phyloP scores from a whole-genome alignment of 2,888 invertebrate species.

The Rapana venosa region DNA sequence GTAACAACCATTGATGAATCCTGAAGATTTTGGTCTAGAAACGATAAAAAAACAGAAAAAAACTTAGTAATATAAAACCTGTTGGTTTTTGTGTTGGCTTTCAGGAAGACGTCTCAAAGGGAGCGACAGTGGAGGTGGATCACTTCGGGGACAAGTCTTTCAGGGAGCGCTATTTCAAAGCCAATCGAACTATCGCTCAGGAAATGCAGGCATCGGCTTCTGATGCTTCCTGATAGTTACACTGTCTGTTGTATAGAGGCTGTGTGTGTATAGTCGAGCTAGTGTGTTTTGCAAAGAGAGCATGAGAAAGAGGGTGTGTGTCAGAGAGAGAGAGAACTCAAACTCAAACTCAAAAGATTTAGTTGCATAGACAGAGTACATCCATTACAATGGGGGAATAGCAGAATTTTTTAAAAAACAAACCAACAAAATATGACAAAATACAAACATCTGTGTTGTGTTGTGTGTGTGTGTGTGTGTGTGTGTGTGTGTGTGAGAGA shows the following conservation, averaged over 20 bases:
- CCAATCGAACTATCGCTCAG: conserved; percentile 7
- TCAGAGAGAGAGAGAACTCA: background rate
- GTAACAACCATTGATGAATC: too few species aligned
- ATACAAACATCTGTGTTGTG: too few species aligned
- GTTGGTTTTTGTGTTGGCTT: background rate
- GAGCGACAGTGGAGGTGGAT: conserved; percentile 47
- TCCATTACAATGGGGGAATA: too few species aligned
- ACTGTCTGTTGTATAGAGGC: background rate
- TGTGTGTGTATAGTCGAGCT: background rate
- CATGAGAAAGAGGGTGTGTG: background rate
- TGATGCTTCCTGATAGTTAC: background rate
- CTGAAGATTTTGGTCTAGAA: too few species aligned
- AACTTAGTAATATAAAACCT: too few species aligned
- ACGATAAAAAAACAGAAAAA: too few species aligned
- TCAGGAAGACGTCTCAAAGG: conserved; percentile 24
- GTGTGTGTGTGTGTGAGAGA: too few species aligned
- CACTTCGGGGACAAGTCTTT: conserved; percentile 47
- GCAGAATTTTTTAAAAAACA: too few species aligned
- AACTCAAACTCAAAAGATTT: too few species aligned
- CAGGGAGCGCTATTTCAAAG: conserved; percentile 48
- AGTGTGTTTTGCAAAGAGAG: background rate
- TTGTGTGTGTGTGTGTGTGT: too few species aligned
- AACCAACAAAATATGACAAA: too few species aligned
- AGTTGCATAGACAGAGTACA: too few species aligned
- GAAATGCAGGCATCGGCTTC: background rate